A percentile compares a stretch with the other conserved stretches of the same genome.
Conservation (phyloP, 2,888 invertebrate species). For the Muschampia plurimacula region DNA sequence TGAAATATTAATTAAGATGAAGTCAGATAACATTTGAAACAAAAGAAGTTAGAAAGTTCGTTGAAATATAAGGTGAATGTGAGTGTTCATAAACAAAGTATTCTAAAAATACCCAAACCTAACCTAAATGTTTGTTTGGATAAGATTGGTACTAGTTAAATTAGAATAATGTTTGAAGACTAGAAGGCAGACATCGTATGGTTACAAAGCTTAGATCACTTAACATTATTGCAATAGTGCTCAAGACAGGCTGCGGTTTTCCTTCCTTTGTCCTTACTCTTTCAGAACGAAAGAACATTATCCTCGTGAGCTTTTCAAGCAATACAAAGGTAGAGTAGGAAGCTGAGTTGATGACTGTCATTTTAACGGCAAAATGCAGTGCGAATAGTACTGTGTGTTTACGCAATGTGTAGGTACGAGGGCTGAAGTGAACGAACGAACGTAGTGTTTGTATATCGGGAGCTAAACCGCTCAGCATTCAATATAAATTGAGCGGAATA, state of each 20-base stretch:
- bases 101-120: no score
- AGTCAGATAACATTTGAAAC: no score
- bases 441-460: conserved; percentile 52
- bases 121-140: no score
- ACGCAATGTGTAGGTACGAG: conserved; percentile 51
- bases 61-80: no score
- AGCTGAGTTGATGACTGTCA: conserved; percentile 61
- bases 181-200: not conserved
- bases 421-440: conserved; percentile 52
- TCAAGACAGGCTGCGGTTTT: conserved; percentile 7
- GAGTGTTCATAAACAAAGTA: no score
- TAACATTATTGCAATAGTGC: conserved; percentile 13
- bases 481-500: conserved; percentile 65
- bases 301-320: conserved; percentile 32
- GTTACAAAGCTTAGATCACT: conserved; percentile 6
- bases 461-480: conserved; percentile 53
- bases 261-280: conserved; percentile 28
- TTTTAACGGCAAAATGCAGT: conserved; percentile 43
- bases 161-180: not conserved
- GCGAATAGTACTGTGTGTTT: conserved; percentile 54
- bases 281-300: conserved; percentile 32
- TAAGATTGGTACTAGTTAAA: not conserved
- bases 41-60: no score
- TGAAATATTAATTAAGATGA: no score
- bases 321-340: conserved; percentile 36